A percentile compares a stretch with the other conserved stretches of the same genome.
These are phyloP conservation scores for Stichopus chloronotus DNA, from an alignment of 35 echinoderm and acorn worm species.

Conservation along the genomic window DNA sequence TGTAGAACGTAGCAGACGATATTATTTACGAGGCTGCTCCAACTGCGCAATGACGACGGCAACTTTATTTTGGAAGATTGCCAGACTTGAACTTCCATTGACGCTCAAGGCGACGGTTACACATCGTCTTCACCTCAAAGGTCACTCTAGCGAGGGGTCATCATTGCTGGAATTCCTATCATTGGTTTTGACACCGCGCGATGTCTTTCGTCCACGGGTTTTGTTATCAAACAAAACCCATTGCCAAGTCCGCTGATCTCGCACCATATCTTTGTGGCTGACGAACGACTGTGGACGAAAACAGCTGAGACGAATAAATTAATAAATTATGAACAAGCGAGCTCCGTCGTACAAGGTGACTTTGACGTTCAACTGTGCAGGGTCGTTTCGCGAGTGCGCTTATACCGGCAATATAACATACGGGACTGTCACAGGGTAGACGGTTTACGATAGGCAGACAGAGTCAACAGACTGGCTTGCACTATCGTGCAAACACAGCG, in stretches of 20 bases:
- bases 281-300: not conserved
- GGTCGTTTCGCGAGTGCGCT: too few relatives aligned
- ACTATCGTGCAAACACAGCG: too few relatives aligned
- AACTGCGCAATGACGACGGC: not conserved
- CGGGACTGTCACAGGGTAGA: too few relatives aligned
- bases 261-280: not conserved
- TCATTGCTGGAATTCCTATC: constrained; percentile 27
- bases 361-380: not conserved
- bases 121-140: not conserved
- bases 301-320: not conserved
- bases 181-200: not conserved
- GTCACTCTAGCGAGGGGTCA: constrained; percentile 45
- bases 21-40: not conserved
- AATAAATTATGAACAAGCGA: not conserved
- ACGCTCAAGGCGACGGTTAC: not conserved
- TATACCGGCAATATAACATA: too few relatives aligned
- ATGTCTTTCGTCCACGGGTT: not conserved
- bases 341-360: not conserved
- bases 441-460: too few relatives aligned
- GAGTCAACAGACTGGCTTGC: too few relatives aligned
- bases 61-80: not conserved
- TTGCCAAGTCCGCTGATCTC: not conserved
- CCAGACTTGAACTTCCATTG: constrained; percentile 8
- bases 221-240: constrained; percentile 35
- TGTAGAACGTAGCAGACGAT: not conserved